These are phyloP conservation scores for Poeciliopsis turrubarensis DNA, from an alignment of 2,113 vertebrate genomes.

Conservation along the genomic window DNA sequence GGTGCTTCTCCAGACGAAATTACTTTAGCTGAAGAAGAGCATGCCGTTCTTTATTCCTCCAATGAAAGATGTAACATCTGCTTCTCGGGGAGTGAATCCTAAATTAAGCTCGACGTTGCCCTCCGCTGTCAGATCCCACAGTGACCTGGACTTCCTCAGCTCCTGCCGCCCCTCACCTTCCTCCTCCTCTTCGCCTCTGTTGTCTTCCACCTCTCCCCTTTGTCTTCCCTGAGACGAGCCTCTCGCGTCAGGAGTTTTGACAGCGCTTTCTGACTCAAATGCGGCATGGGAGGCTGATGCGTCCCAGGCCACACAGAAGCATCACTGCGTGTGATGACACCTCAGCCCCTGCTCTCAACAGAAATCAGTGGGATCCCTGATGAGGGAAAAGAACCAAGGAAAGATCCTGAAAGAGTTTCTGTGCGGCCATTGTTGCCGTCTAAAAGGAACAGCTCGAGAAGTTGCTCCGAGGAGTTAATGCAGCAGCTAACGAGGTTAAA, in stretches of 20 bases:
- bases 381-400: slow-evolving; percentile 25
- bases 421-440: slow-evolving; percentile 48
- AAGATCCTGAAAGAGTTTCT: slow-evolving; percentile 45
- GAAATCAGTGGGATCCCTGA: slow-evolving; percentile 49
- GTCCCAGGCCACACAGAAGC: slow-evolving; percentile 43
- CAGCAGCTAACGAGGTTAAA: not conserved
- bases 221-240: slow-evolving; percentile 51
- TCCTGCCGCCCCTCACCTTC: slow-evolving; percentile 33
- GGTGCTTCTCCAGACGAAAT: slow-evolving; percentile 62
- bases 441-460: slow-evolving; percentile 47
- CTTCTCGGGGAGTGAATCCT: slow-evolving; percentile 75
- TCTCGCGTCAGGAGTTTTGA: slow-evolving; percentile 67
- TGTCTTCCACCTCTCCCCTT: slow-evolving; percentile 55
- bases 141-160: slow-evolving; percentile 65
- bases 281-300: slow-evolving; percentile 62
- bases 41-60: slow-evolving; percentile 67
- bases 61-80: slow-evolving; percentile 79
- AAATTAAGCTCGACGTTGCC: slow-evolving; percentile 74
- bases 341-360: slow-evolving; percentile 54
- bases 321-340: slow-evolving; percentile 57
- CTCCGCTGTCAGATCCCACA: slow-evolving; percentile 69
- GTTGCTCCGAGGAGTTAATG: not conserved
- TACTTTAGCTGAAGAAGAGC: slow-evolving; percentile 60
- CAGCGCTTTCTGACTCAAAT: slow-evolving; percentile 67
- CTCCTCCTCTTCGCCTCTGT: slow-evolving; percentile 40